phyloP scores from a whole-genome alignment of 2,888 invertebrate species.

The Eustalomyia histrio region DNA sequence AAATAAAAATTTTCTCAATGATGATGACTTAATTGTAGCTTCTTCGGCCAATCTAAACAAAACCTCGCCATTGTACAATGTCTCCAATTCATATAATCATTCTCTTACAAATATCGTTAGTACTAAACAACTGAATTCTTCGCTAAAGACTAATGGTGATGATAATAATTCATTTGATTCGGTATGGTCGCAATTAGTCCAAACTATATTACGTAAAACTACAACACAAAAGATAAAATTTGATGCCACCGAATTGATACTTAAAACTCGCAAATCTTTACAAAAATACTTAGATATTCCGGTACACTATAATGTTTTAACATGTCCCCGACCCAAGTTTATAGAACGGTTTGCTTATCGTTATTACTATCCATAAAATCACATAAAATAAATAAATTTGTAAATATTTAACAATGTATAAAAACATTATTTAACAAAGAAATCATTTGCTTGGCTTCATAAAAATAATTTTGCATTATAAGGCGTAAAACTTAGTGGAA shows the following conservation, averaged over 20 bases:
- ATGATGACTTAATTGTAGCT: constrained; percentile 54
- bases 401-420: too few relatives aligned
- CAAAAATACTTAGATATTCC: constrained; percentile 83
- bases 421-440: too few relatives aligned
- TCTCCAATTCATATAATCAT: constrained; percentile 27
- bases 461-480: too few relatives aligned
- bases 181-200: constrained; percentile 82
- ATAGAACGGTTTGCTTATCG: constrained; percentile 75
- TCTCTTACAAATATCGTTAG: constrained; percentile 3
- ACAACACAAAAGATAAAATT: constrained; percentile 82
- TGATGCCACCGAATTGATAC: constrained; percentile 86
- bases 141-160: constrained; percentile 23
- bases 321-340: constrained; percentile 87
- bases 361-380: constrained; percentile 72
- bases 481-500: too few relatives aligned
- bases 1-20: neutral
- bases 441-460: too few relatives aligned
- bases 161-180: constrained; percentile 66
- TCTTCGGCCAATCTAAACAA: constrained; percentile 14
- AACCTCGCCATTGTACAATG: constrained; percentile 31
- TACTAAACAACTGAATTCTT: constrained; percentile 28
- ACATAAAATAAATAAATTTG: neutral
- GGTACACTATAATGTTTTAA: constrained; percentile 84
- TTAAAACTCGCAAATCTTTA: constrained; percentile 83
- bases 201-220: constrained; percentile 81